Percentiles rank a stretch among this genome's conserved stretches.
Evolutionary conservation across 2,797 vertebrate species (phyloP).

Genomic region (Tauraco hartlaubi): DNA sequence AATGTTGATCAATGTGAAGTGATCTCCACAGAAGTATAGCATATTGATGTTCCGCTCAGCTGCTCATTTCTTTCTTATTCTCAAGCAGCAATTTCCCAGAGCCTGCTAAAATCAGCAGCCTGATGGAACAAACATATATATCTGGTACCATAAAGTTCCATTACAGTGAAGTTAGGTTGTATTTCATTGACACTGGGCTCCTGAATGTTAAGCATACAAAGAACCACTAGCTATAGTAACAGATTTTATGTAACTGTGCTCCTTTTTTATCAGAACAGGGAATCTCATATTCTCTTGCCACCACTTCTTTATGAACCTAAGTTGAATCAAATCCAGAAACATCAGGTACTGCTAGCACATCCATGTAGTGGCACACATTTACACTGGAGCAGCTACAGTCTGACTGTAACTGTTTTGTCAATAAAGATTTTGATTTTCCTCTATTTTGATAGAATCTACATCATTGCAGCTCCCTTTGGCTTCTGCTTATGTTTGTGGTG

Average conservation of each 20-base stretch:
- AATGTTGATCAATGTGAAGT: slow-evolving; percentile 52
- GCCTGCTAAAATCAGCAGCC: slow-evolving; percentile 6
- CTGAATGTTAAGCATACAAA: neutral
- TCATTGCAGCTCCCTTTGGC: neutral
- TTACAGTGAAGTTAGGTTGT: neutral
- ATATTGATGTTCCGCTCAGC: slow-evolving; percentile 52
- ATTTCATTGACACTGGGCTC: neutral
- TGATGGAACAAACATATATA: neutral
- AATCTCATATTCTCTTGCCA: neutral
- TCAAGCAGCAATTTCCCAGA: slow-evolving; percentile 33
- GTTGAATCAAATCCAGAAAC: neutral
- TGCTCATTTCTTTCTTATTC: slow-evolving; percentile 52
- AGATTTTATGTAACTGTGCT: neutral
- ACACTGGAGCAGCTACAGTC: neutral
- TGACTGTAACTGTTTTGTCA: neutral
- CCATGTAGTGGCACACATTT: neutral
- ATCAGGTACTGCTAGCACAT: neutral
- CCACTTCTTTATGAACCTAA: neutral
- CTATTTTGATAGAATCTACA: neutral
- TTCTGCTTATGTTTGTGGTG: slow-evolving; percentile 13
- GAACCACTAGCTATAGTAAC: neutral
- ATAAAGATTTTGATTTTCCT: neutral
- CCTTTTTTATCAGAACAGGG: neutral
- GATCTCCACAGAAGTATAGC: slow-evolving; percentile 15
- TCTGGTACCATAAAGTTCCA: neutral